These are phyloP conservation scores for Adoxophyes honmai DNA, from an alignment of 1,140 invertebrate species.

Conservation along the genomic window DNA sequence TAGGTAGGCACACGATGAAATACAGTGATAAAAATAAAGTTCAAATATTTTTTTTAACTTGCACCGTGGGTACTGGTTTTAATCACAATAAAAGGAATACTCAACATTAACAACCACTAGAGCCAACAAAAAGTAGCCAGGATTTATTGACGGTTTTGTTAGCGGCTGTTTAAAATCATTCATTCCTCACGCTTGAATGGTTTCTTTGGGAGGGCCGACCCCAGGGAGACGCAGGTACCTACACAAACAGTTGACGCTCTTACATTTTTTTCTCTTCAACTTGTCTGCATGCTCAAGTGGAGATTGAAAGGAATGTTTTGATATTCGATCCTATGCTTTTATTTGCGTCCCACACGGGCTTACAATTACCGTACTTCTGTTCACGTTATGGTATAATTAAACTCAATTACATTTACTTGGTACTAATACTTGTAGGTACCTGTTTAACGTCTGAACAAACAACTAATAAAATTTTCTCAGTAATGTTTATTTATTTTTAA, in stretches of 20 bases:
- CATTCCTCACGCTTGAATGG: conserved; percentile 55
- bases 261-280: conserved; percentile 41
- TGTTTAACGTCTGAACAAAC: too few species aligned
- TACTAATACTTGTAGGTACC: too few species aligned
- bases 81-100: conserved; percentile 3
- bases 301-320: conserved; percentile 8
- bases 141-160: conserved; percentile 54
- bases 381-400: too few species aligned
- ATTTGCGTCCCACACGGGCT: too few species aligned
- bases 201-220: conserved; percentile 41
- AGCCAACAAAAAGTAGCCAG: conserved; percentile 28
- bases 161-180: conserved; percentile 52
- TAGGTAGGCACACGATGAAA: too few species aligned
- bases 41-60: too few species aligned
- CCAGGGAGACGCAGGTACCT: conserved; percentile 44
- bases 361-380: too few species aligned
- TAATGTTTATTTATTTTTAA: neutral
- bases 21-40: too few species aligned
- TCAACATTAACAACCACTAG: conserved; percentile 25
- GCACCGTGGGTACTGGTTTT: too few species aligned
- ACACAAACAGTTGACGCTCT: conserved; percentile 35
- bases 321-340: neutral
- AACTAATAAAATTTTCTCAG: neutral
- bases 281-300: conserved; percentile 30
- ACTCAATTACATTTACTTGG: too few species aligned